Base-by-base conservation (phyloP, 2,113 vertebrate species). In the Butorides virescens region DNA sequence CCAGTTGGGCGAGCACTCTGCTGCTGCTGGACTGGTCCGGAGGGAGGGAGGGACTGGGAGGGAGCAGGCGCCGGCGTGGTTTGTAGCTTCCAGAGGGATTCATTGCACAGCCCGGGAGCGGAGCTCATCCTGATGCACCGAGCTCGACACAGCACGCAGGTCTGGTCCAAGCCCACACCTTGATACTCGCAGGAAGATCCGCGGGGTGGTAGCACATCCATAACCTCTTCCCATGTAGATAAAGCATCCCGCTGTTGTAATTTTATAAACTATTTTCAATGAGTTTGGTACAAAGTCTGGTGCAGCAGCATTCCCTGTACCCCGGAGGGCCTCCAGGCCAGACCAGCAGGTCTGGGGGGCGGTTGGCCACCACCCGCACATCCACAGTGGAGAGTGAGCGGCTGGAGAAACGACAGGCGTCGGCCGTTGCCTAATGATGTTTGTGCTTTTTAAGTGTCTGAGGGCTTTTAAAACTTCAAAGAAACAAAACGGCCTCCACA, bases 41-140 rank as follows among this genome's bases (percentile, higher is more conserved):
- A 36, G 37, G 32, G 49, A 32, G 18, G 5, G 30, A 50, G 44
- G n/a, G 2, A 47, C 47, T 39, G 34, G 42, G 21, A 49, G 20
- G 32, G 19, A 52, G 27, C 15, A 2, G 27, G 36, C 12, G 1
- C 46, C 8, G 1, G 32, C 1, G 4, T 11, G 13, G 20, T 52
- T 44, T 11, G 37, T 16, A 34, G 27, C 34, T 53, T 52, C 36
- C 73, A 34, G 36, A 73, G 61, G 52, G 27, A 26, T n/a, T 39
- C 34, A 1, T 11, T 17, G 15, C 53, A 6, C 46, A 15, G 25
- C 46, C 46, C 23, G 47, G 58, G 49, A 63, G 65, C 1, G 9
- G 63, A 22, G 58, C 72, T 55, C 39, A 13, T 4, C 17, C 14
- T 10, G 0, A 32, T 42, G 25, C 6, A 1, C 36, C 15, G 52